phyloP scores from a whole-genome alignment of 2,113 vertebrate genomes.

The Lophochroa leadbeateri region DNA sequence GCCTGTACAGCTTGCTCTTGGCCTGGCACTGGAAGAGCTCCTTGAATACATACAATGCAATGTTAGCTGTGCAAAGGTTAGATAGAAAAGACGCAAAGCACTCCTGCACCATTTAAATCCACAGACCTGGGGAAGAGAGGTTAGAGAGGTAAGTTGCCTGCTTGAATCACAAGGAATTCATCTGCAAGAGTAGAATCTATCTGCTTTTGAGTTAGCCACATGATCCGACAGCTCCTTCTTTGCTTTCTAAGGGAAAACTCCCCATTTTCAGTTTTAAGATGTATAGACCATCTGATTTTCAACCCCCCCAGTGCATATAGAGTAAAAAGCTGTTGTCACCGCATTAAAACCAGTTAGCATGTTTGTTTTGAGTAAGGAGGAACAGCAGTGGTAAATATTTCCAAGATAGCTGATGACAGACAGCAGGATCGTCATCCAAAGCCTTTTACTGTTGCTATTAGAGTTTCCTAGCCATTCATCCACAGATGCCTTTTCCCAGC shows the following conservation, averaged over 20 bases:
- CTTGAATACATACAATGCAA: not conserved
- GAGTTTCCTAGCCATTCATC: not conserved
- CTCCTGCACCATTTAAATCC: not conserved
- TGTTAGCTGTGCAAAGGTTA: not conserved
- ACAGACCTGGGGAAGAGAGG: not conserved
- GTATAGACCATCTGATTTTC: not conserved
- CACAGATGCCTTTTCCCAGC: slow-evolving; percentile 4
- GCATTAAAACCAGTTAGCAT: not conserved
- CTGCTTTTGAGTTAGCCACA: not conserved
- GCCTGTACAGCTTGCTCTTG: not conserved
- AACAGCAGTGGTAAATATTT: not conserved
- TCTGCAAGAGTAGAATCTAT: not conserved
- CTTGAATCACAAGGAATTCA: not conserved
- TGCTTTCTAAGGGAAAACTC: not conserved
- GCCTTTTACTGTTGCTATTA: not conserved
- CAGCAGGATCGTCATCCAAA: not conserved
- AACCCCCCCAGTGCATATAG: not conserved
- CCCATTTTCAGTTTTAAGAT: not conserved
- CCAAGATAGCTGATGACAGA: not conserved
- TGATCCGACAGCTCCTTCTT: not conserved
- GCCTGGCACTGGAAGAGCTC: not conserved
- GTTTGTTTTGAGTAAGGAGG: slow-evolving; percentile 8
- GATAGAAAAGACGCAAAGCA: not conserved
- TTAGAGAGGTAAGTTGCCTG: not conserved
- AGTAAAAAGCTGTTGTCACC: not conserved